Conservation (phyloP, 2,113 vertebrate species). For the Hippocampus guttulatus region DNA sequence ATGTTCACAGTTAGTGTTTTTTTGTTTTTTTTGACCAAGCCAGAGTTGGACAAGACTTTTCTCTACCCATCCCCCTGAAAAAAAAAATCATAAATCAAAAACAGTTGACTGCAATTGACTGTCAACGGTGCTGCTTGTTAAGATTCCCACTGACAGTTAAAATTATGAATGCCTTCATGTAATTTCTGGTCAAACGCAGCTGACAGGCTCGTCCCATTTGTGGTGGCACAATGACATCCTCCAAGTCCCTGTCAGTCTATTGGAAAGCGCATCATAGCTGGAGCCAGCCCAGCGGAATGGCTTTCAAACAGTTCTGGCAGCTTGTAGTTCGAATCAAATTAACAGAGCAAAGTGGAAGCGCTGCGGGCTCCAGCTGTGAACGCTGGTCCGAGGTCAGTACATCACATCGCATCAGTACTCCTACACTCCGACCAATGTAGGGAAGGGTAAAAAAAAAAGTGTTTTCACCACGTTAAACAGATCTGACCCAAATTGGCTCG, state of each 20-base stretch:
- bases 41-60: too few relatives aligned
- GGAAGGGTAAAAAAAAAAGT: not conserved
- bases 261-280: not conserved
- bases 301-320: conserved; percentile 1
- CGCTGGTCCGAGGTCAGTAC: conserved; percentile 7
- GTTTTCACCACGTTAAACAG: conserved; percentile 7
- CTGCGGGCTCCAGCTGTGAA: conserved; percentile 2
- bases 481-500: conserved; percentile 10
- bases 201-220: not conserved
- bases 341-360: not conserved
- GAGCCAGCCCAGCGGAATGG: not conserved
- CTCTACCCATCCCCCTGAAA: too few relatives aligned
- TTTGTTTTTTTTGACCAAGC: too few relatives aligned
- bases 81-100: too few relatives aligned
- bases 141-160: too few relatives aligned
- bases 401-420: conserved; percentile 6
- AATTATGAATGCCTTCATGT: too few relatives aligned
- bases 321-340: not conserved
- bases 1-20: too few relatives aligned
- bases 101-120: too few relatives aligned
- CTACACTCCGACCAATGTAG: not conserved
- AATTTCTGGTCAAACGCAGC: too few relatives aligned
- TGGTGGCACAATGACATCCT: not conserved
- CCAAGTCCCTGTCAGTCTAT: too few relatives aligned
- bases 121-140: too few relatives aligned